These are phyloP conservation scores for Bryconaethiops microstoma DNA, from an alignment of 2,797 vertebrate genomes.

Conservation along the genomic window DNA sequence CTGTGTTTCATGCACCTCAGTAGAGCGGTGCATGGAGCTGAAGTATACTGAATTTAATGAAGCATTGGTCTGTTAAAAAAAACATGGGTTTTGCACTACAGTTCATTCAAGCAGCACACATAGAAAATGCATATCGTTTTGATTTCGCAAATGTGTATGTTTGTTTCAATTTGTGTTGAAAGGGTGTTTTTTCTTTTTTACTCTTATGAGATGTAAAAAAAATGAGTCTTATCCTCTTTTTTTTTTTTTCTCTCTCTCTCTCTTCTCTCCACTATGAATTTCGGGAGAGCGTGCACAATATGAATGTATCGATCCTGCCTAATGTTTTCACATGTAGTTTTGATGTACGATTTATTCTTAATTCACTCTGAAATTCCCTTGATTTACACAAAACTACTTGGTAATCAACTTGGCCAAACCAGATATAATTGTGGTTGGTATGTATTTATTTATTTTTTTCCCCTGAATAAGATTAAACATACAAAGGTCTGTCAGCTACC, in stretches of 20 bases:
- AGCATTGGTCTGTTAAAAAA: slow-evolving; percentile 6
- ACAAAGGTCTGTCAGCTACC: not conserved
- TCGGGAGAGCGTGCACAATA: slow-evolving; percentile 71
- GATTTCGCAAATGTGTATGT: slow-evolving; percentile 8
- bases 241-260: slow-evolving; percentile 34
- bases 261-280: slow-evolving; percentile 55
- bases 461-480: slow-evolving; percentile 4
- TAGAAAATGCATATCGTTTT: slow-evolving; percentile 58
- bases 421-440: not conserved
- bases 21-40: not conserved
- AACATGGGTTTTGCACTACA: slow-evolving; percentile 17
- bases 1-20: slow-evolving; percentile 1
- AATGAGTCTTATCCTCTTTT: slow-evolving; percentile 64
- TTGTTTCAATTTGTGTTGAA: slow-evolving; percentile 14
- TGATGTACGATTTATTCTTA: slow-evolving; percentile 50
- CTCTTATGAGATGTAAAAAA: slow-evolving; percentile 52
- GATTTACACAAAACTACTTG: slow-evolving; percentile 1
- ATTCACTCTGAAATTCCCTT: slow-evolving; percentile 22
- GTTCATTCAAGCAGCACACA: slow-evolving; percentile 28
- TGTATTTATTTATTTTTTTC: not conserved
- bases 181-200: slow-evolving; percentile 12
- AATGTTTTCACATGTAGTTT: slow-evolving; percentile 63
- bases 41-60: slow-evolving; percentile 10
- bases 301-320: slow-evolving; percentile 80
- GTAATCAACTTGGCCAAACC: slow-evolving; percentile 25